Evolutionary conservation across 1,140 invertebrate genomes (phyloP), one percentile per base, ranked within the genome.

Genomic region (Macrobrachium rosenbergii): DNA sequence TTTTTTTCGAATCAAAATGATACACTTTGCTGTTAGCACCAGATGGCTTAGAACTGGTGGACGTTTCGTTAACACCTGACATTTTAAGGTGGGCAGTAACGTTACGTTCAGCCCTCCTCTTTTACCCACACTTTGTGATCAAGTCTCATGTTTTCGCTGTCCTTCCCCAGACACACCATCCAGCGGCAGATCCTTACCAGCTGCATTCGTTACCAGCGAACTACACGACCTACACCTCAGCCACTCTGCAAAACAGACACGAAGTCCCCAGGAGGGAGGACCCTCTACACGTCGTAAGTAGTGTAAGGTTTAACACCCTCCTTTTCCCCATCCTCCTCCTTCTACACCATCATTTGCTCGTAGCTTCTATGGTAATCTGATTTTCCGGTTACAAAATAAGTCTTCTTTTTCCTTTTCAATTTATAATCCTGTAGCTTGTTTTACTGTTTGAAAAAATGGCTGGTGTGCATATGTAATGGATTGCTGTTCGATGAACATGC

Each of bases 171-270:
- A 83, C 82, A 79, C 88, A 89, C 73, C 89, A 89, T 62, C 88
- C 88, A 23, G 37, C 84, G 17, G 88, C 88, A 19, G 88, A 90
- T 73, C 89, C 88, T 17, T 90, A 89, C 85, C 89, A 89, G 88
- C 85, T 89, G 8, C 88, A 89, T 60, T 89, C 88, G 12, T 79
- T 89, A 43, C 89, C 88, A 6, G 85, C 88, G 64, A 90, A 89
- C 79, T 89, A 90, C 84, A 84, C 89, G 45, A 87, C 87, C 75
- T 90, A 89, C 88, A 90, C 88, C 78, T 88, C 88, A 16, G 81
- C 89, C 14, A 88, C 89, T 17, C 89, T 90, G 5, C 89, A 90
- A 67, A 90, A 90, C 89, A 82, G 89, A 87, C 89, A 90, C 62
- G 89, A 90, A 17, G 86, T 90, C 19, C 87, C 76, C 0, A 75